Evolutionary conservation across 2,888 invertebrate species (phyloP), one percentile per base, ranked within the genome.

Genomic region (Formica aserva): DNA sequence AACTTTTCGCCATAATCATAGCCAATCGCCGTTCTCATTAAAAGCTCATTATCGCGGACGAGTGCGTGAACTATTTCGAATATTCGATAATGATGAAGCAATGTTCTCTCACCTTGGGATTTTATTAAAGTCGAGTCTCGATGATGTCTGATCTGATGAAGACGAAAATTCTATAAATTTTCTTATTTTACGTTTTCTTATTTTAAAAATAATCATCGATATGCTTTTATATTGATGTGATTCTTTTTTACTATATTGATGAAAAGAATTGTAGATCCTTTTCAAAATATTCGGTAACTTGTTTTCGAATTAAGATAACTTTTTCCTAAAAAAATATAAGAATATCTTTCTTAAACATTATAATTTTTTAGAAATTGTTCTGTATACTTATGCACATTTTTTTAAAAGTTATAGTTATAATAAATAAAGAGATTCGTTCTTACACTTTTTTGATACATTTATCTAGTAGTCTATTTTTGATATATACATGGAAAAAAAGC

Each of bases 41-140:
- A 88, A 90, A 87, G 87, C 88, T 90, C 88, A 87, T 90, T 90
- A 89, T 83, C 83, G 65, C 67, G 78, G 60, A 48, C 52, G 69
- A 72, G 69, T 88, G 88, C 89, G 86, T 86, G 67, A 90, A 90
- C 89, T 89, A 88, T 87, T 86, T 86, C 84, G 88, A 86, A 60
- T 85, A 86, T 82, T 88, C 84, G 83, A 82, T 88, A 83, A 82
- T 88, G 87, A 89, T 85, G 85, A 80, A 86, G 85, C 86, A 90
- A 88, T 87, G 88, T 74, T 78, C 82, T 67, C 80, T 77, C 71
- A 74, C 38, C 60, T 63, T 48, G 69, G 52, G 71, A 87, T 76
- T 89, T 87, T 87, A 89, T 88, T 88, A 82, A 86, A 89, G 71
- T 80, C 57, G 63, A 76, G 83, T 82, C 78, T n/a, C 15, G 45